Base-by-base conservation (phyloP, 1,140 invertebrate genomes). In the Ptiloglossa arizonensis region DNA sequence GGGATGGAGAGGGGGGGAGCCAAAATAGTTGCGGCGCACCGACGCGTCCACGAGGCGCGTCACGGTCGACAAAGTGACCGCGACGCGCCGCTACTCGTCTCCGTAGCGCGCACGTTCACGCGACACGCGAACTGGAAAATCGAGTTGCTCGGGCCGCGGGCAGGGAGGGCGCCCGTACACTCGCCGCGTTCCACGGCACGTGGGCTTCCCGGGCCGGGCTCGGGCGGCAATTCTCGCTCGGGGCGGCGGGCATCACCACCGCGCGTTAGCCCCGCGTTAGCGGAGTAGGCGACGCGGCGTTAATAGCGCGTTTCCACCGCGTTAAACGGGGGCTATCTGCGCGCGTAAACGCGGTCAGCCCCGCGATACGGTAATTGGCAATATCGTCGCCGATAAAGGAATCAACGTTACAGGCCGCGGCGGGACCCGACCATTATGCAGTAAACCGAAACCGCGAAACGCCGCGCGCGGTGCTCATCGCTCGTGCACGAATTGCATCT, bases 341-440 rank as follows among this genome's bases (percentile, higher is more conserved):
- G 52, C 71, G 64, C 80, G 62, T 80, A 81, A 84, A 85, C 76
- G 86, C 73, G 83, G 59, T 81, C 74, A 56, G 60, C 54, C 50
- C 68, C 44, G 67, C 75, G 71, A 81, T 76, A 86, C 80, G 87
- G 87, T 90, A 90, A 91, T 90, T 89, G 88, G 78, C 88, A 89
- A 91, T 90, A 88, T 89, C 84, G 86, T 62, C 81, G 73, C 68
- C 78, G 85, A 89, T 89, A 89, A 90, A 89, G 89, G 87, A 89
- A 89, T 88, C 86, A 87, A 74, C 82, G 83, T 80, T 81, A 74
- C 82, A 54, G 62, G 44, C 13, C 60, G 27, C 32, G 59, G 82
- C 75, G 80, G 82, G 82, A 78, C 82, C 82, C 81, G 81, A n/a
- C 86, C 89, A 91, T 91, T 89, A 89, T 88, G 89, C 89, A 89